Conservation (phyloP, 2,888 invertebrate genomes). For the Agonopterix alstromeriana region DNA sequence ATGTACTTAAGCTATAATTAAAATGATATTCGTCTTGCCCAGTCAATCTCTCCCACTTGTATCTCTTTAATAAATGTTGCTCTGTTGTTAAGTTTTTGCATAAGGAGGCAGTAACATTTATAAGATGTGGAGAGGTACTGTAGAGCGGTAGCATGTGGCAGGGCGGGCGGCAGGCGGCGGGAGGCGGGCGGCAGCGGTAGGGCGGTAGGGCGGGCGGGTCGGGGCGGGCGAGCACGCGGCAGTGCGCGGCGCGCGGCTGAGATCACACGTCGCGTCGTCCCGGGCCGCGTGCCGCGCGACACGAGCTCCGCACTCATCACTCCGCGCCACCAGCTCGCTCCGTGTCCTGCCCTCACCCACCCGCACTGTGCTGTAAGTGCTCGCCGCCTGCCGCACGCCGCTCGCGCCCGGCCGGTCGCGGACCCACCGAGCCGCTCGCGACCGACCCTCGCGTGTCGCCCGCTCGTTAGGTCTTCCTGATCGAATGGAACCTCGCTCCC, state of each 20-base stretch:
- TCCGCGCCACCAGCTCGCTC: background rate
- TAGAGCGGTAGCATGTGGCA: slow-evolving; percentile 18
- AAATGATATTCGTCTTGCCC: too few relatives aligned
- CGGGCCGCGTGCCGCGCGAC: slow-evolving; percentile 8
- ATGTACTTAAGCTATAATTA: too few relatives aligned
- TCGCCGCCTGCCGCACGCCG: slow-evolving; percentile 11
- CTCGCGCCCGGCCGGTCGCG: slow-evolving; percentile 19
- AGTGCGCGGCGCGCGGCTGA: slow-evolving; percentile 64
- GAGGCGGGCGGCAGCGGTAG: slow-evolving; percentile 14
- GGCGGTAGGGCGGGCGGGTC: slow-evolving; percentile 12
- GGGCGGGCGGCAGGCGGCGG: slow-evolving; percentile 12
- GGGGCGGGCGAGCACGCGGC: slow-evolving; percentile 19
- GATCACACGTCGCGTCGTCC: slow-evolving; percentile 34
- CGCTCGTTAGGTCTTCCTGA: too few relatives aligned
- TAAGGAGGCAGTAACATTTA: too few relatives aligned
- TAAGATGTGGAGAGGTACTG: background rate
- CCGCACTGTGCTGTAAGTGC: slow-evolving; percentile 15
- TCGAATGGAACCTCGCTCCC: too few relatives aligned
- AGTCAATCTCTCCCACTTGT: too few relatives aligned
- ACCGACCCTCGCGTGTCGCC: background rate
- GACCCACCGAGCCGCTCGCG: background rate
- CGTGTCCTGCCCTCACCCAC: slow-evolving; percentile 10
- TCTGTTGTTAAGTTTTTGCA: too few relatives aligned
- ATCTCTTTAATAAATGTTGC: too few relatives aligned
- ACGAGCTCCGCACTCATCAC: slow-evolving; percentile 2